Conservation (phyloP, 2,797 vertebrate genomes). For the Myotis vivesi region DNA sequence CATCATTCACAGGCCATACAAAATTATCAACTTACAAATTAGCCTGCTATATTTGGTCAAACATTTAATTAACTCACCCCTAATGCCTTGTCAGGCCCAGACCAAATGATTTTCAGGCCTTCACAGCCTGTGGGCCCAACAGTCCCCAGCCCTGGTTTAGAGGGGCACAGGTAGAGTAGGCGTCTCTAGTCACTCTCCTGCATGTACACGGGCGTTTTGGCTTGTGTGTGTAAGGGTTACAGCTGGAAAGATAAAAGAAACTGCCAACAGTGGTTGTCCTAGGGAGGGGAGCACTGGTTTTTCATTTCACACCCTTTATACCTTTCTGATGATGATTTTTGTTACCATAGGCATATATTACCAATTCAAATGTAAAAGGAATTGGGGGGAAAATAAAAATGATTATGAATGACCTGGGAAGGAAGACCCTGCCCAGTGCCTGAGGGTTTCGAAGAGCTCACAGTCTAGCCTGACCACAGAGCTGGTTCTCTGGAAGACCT, state of each 20-base stretch:
- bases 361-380: slow-evolving; percentile 17
- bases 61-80: no score
- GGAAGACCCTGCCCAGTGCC: neutral
- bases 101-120: no score
- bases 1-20: no score
- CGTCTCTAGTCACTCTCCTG: neutral
- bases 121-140: no score
- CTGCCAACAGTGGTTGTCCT: neutral
- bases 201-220: neutral
- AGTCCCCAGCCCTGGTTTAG: neutral
- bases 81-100: no score
- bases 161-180: neutral
- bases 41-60: no score
- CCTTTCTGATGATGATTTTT: neutral
- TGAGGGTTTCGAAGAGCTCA: neutral
- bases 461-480: neutral
- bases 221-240: neutral
- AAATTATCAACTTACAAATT: no score
- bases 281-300: neutral
- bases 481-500: neutral
- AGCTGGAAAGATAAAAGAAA: slow-evolving; percentile 15
- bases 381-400: neutral
- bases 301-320: neutral
- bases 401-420: neutral
- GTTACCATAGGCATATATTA: neutral